A percentile compares a stretch with the other conserved stretches of the same genome.
Conservation (phyloP, 2,113 vertebrate species). For the Cariama cristata region DNA sequence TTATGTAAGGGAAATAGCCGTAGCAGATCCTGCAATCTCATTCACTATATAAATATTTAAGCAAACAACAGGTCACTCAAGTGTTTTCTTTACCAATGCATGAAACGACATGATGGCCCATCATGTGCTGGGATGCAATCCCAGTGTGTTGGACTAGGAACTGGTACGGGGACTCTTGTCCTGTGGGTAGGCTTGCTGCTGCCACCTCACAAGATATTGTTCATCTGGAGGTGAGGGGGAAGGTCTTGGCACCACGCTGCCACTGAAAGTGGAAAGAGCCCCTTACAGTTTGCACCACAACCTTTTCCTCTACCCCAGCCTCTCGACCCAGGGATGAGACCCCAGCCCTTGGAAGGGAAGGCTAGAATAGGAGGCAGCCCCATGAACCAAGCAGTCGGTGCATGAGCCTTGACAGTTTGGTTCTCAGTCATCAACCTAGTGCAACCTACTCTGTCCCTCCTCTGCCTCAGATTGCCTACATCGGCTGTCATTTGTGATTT, state of each 20-base stretch:
- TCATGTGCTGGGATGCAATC: neutral
- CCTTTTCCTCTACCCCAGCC: neutral
- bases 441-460: neutral
- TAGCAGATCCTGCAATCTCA: neutral
- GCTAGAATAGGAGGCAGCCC: neutral
- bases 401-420: neutral
- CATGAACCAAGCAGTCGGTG: neutral
- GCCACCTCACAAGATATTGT: accelerated
- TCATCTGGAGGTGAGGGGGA: neutral
- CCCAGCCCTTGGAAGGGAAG: accelerated
- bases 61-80: slow-evolving; percentile 13
- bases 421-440: neutral
- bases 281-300: neutral
- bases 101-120: neutral
- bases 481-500: neutral
- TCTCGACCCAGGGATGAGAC: neutral
- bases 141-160: neutral
- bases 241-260: neutral
- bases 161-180: neutral
- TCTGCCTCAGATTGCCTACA: neutral
- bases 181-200: neutral
- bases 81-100: neutral
- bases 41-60: neutral
- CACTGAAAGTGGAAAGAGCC: neutral
- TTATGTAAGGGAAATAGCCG: neutral